These are phyloP conservation scores for Oenanthe melanoleuca DNA, from an alignment of 2,113 vertebrate genomes.

Conservation along the genomic window DNA sequence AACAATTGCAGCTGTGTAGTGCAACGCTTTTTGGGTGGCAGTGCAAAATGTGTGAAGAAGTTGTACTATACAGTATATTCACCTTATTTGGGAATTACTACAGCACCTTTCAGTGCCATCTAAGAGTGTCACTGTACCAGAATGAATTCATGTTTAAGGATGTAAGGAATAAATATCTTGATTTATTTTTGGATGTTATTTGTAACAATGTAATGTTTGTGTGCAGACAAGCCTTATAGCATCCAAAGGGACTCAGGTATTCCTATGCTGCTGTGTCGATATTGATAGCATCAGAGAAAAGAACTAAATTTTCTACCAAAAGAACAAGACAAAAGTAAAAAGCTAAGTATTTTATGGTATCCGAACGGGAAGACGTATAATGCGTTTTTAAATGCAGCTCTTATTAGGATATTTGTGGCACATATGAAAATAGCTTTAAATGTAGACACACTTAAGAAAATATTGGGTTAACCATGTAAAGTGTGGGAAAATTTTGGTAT, in stretches of 20 bases:
- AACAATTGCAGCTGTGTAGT: not conserved
- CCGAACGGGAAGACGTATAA: not conserved
- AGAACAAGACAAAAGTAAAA: not conserved
- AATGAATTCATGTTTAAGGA: not conserved
- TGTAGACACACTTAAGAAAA: not conserved
- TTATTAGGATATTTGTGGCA: not conserved
- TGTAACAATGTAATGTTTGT: not conserved
- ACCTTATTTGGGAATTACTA: not conserved
- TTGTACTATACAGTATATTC: not conserved
- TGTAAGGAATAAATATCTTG: not conserved
- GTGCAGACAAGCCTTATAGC: not conserved
- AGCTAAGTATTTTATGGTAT: not conserved
- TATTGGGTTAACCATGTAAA: not conserved
- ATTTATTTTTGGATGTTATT: not conserved
- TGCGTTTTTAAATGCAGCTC: not conserved
- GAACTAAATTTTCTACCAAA: not conserved
- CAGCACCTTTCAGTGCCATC: not conserved
- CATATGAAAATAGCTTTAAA: not conserved
- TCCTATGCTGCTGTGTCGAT: not conserved
- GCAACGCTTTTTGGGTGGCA: not conserved
- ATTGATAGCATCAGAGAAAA: not conserved
- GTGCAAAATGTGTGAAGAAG: not conserved
- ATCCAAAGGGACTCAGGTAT: not conserved
- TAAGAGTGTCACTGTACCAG: not conserved
- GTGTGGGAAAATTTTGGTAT: not conserved